Percentiles rank a stretch among this genome's conserved stretches.
phyloP scores from a whole-genome alignment of 2,888 invertebrate genomes.

The Griposia aprilina region DNA sequence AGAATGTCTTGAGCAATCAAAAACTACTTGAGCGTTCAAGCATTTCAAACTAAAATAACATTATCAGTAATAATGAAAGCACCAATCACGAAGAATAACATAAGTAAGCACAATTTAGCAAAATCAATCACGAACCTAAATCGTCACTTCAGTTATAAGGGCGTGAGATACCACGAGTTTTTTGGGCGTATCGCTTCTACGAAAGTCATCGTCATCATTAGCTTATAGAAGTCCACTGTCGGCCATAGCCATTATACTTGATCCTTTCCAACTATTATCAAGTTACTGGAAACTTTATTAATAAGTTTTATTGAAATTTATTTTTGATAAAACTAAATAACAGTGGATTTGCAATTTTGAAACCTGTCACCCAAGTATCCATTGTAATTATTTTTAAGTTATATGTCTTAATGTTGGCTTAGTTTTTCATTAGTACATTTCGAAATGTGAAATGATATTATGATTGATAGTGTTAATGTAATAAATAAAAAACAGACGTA shows the following conservation, averaged over 20 bases:
- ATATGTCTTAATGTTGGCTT: too few species aligned
- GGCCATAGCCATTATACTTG: neutral
- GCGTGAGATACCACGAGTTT: neutral
- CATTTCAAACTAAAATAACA: conserved; percentile 30
- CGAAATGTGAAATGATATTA: too few species aligned
- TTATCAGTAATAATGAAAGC: conserved; percentile 24
- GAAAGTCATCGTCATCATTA: neutral
- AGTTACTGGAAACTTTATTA: neutral
- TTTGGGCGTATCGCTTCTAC: neutral
- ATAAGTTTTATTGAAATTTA: too few species aligned
- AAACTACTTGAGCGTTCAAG: conserved; percentile 4
- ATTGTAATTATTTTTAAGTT: too few species aligned
- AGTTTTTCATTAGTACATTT: too few species aligned
- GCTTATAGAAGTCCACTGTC: neutral
- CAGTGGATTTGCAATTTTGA: too few species aligned
- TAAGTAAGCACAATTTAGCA: conserved; percentile 23
- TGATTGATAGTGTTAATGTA: too few species aligned
- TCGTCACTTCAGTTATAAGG: conserved; percentile 22
- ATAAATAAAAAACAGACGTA: neutral
- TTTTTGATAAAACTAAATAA: too few species aligned
- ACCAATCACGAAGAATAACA: conserved; percentile 40
- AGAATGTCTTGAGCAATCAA: neutral
- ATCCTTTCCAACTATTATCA: neutral
- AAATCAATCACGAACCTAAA: conserved; percentile 42
- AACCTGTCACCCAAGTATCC: too few species aligned